Conservation (phyloP, 2,113 vertebrate species). For the Ammospiza nelsoni region DNA sequence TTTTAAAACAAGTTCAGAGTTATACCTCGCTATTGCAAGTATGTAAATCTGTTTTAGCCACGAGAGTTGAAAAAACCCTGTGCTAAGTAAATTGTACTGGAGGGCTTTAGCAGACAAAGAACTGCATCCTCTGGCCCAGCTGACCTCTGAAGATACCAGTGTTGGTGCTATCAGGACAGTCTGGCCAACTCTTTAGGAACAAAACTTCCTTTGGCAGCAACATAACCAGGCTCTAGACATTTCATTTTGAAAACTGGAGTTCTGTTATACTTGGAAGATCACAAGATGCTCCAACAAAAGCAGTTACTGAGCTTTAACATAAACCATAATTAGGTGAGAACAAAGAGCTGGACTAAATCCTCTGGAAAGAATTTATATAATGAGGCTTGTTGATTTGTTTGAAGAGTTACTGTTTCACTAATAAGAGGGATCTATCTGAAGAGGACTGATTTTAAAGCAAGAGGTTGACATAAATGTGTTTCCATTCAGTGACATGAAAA, state of each 20-base stretch:
- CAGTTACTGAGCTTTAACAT: not conserved
- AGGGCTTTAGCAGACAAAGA: fast-evolving
- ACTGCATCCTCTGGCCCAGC: not conserved
- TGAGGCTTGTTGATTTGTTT: not conserved
- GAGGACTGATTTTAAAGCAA: not conserved
- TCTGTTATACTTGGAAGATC: not conserved
- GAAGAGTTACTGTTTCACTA: not conserved
- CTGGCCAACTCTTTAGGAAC: fast-evolving
- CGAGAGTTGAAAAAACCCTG: not conserved
- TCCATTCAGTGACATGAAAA: not conserved
- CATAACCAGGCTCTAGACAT: not conserved
- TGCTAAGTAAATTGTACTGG: not conserved
- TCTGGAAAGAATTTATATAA: not conserved
- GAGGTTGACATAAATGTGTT: not conserved
- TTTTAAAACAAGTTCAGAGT: not conserved
- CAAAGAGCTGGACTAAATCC: not conserved
- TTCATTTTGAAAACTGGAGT: not conserved
- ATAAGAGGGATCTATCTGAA: not conserved
- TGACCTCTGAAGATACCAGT: not conserved
- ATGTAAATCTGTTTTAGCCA: not conserved
- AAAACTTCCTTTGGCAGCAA: not conserved
- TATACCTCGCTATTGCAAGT: not conserved
- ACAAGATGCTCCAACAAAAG: not conserved
- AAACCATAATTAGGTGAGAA: not conserved
- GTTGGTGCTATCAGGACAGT: fast-evolving